Base-by-base conservation (phyloP, 2,888 invertebrate genomes). In the Phyllotreta cruciferae region DNA sequence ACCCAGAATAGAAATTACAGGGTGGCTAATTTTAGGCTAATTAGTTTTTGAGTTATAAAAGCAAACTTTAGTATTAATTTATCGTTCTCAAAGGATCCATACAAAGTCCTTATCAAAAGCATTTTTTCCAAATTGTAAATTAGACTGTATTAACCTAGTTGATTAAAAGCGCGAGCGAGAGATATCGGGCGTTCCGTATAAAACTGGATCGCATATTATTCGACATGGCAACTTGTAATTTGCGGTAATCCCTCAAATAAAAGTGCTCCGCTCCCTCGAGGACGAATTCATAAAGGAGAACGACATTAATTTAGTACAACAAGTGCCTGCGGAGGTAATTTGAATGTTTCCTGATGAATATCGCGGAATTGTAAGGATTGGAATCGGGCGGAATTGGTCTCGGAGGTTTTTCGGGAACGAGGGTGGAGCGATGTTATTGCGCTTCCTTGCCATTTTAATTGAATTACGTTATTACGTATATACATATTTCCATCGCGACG, bases 281-380 rank as follows among this genome's bases (percentile, higher is more conserved):
- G 39, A 44, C 34, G 55, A 35, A 35, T 56, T 47, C 45, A 58
- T 58, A 50, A 47, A 55, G 60, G 42, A 50, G 42, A 35, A 11
- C 24, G 36, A 13, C 41, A 49, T 49, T 56, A 62, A 56, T 62
- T 56, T 52, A 36, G 11, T 61, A 61, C 47, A 50, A 61, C 61
- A 61, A 61, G 55, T 61, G 45, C 56, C 50, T 50, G 39, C 14
- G 24, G 49, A 50, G 52, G 44, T 62, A 56, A 62, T 62, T 62
- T 54, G 47, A 45, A 61, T 54, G 54, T 61, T 55, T 61, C 44
- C 47, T 47, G 45, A 41, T 55, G 61, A 55, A 55, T 55, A 44
- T 47, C 54, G 47, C 13, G 9, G 34, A 49, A 44, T 55, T 42
- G 35, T 11, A 35, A 24, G 24, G 36, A 60, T 58, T 52, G 50